Conservation (phyloP, 2,113 vertebrate genomes). For the Atractosteus spatula region DNA sequence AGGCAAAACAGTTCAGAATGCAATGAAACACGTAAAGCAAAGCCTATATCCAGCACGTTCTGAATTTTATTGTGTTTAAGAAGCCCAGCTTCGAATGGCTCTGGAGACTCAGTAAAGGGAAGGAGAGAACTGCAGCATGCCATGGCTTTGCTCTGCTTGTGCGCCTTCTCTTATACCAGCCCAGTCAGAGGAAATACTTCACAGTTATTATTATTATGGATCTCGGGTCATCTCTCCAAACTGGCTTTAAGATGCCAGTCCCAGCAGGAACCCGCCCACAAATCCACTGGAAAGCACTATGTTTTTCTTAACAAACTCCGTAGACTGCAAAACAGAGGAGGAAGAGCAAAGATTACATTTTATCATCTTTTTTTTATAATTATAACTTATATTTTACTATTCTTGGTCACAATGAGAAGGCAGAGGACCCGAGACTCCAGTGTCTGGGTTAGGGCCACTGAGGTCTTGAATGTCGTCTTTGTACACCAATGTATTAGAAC, state of each 20-base stretch:
- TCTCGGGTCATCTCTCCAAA: neutral
- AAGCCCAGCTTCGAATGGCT: constrained; percentile 16
- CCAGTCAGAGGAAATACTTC: constrained; percentile 18
- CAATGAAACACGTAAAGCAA: neutral
- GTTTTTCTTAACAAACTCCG: constrained; percentile 95
- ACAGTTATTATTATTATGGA: constrained; percentile 22
- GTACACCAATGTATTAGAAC: too few species aligned
- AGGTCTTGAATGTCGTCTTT: too few species aligned
- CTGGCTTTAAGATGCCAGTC: constrained; percentile 82
- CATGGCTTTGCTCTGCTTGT: constrained; percentile 9
- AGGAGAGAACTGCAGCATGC: neutral
- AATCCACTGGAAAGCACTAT: constrained; percentile 93
- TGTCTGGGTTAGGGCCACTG: too few species aligned
- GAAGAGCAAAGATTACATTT: neutral
- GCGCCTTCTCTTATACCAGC: neutral
- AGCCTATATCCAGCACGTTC: constrained; percentile 13
- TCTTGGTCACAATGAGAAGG: too few species aligned
- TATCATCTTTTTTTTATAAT: neutral
- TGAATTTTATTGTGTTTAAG: neutral
- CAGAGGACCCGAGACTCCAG: too few species aligned
- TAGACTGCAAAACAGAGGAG: constrained; percentile 72
- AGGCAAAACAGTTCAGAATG: constrained; percentile 3
- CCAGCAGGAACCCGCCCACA: constrained; percentile 92
- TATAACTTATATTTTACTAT: too few species aligned
- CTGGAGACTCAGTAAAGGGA: constrained; percentile 10